Evolutionary conservation across 2,113 vertebrate species (phyloP).

Genomic region (Propithecus coquereli): DNA sequence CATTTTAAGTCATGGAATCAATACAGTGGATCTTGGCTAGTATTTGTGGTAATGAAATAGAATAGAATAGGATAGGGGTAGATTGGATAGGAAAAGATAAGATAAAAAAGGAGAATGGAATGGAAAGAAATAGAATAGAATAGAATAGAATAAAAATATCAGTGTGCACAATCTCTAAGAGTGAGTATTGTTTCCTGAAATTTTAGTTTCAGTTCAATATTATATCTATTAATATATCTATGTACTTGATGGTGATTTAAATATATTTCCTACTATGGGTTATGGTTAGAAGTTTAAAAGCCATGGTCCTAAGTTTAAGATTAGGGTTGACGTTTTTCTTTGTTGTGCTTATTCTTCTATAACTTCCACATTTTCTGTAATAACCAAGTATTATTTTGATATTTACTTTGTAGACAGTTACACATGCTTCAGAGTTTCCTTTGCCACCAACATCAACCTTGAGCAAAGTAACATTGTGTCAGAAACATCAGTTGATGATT

Average conservation of each 20-base stretch:
- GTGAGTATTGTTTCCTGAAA: not conserved
- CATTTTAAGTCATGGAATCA: constrained; percentile 5
- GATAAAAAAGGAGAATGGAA: not conserved
- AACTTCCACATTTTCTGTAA: constrained; percentile 36
- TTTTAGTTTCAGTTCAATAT: not conserved
- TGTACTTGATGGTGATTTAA: not conserved
- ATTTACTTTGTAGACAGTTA: not conserved
- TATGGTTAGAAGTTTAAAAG: not conserved
- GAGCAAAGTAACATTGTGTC: not conserved
- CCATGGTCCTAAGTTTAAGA: not conserved
- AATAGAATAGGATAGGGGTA: not conserved
- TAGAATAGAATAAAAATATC: not conserved
- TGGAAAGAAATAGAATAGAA: not conserved
- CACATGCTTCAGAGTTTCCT: not conserved
- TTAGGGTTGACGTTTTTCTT: not conserved
- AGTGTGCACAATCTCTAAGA: not conserved
- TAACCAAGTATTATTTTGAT: not conserved
- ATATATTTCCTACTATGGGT: not conserved
- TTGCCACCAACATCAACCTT: not conserved
- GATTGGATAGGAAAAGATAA: not conserved
- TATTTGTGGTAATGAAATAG: not conserved
- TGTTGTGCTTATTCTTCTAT: not conserved
- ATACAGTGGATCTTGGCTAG: not conserved
- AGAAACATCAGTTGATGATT: not conserved
- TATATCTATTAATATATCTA: not conserved